Percentiles rank a stretch among this genome's conserved stretches.
These are phyloP conservation scores for Lepus americanus DNA, from an alignment of 2,113 vertebrate genomes.

Conservation along the genomic window DNA sequence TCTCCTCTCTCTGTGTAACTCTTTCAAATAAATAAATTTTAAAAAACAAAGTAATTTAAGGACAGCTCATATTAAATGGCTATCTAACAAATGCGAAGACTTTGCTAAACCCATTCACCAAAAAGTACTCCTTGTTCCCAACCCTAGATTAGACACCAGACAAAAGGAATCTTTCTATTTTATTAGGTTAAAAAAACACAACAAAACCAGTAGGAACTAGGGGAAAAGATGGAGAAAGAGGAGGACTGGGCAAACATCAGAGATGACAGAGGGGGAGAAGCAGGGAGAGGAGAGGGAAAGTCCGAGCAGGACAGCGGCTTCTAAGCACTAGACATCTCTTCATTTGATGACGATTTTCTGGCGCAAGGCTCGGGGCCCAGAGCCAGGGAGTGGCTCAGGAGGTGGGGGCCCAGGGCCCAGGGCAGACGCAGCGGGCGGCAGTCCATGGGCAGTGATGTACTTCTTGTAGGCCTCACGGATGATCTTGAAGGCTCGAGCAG, in stretches of 20 bases:
- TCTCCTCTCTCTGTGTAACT: too few species aligned
- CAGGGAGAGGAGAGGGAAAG: background rate
- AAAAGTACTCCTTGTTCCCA: slow-evolving; percentile 33
- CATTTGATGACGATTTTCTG: slow-evolving; percentile 94
- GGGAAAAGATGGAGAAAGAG: background rate
- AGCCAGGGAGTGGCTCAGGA: slow-evolving; percentile 77
- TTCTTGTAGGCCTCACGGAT: slow-evolving; percentile 97
- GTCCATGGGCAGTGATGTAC: slow-evolving; percentile 95
- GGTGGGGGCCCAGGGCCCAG: slow-evolving; percentile 82
- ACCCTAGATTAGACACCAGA: slow-evolving; percentile 31
- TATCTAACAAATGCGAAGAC: background rate
- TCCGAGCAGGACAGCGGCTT: background rate
- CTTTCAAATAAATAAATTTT: too few species aligned
- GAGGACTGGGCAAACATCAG: background rate
- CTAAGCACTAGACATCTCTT: slow-evolving; percentile 82
- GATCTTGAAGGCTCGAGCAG: slow-evolving; percentile 95
- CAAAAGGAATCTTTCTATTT: slow-evolving; percentile 68
- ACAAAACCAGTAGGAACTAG: slow-evolving; percentile 39
- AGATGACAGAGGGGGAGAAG: background rate
- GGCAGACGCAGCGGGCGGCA: slow-evolving; percentile 89
- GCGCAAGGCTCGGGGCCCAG: slow-evolving; percentile 84
- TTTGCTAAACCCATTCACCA: background rate
- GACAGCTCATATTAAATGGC: background rate
- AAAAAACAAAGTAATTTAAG: background rate
- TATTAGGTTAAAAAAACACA: slow-evolving; percentile 78